Evolutionary conservation across 2,888 invertebrate genomes (phyloP).

Genomic region (Amiota communis): DNA sequence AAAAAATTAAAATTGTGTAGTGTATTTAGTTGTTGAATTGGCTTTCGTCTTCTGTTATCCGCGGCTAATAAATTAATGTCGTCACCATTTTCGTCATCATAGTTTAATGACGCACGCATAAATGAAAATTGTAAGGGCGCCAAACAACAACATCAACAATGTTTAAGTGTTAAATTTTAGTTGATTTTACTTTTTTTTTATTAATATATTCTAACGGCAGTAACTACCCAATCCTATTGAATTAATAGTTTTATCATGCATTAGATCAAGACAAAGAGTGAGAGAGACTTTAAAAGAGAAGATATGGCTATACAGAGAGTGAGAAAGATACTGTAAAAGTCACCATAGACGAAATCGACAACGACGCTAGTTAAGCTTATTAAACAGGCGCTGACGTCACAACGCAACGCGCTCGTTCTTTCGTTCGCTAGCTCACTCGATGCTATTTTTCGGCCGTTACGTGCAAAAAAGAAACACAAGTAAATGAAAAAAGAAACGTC

Average conservation of each 20-base stretch:
- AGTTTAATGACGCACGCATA: not conserved
- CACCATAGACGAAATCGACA: not conserved
- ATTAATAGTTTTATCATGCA: too few species aligned
- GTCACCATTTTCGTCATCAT: not conserved
- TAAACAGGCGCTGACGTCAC: constrained; percentile 58
- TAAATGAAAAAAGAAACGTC: not conserved
- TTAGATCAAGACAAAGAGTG: too few species aligned
- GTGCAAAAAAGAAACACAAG: not conserved
- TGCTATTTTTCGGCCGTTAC: constrained; percentile 1
- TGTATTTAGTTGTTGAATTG: not conserved
- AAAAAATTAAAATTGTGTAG: constrained; percentile 15
- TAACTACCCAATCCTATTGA: too few species aligned
- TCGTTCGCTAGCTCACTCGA: not conserved
- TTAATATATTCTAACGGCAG: too few species aligned
- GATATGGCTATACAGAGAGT: too few species aligned
- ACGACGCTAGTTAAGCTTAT: not conserved
- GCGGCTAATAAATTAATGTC: too few species aligned
- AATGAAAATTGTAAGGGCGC: too few species aligned
- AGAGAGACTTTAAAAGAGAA: too few species aligned
- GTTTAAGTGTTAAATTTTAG: too few species aligned
- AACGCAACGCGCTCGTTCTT: constrained; percentile 32
- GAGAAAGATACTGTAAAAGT: not conserved
- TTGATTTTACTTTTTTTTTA: too few species aligned
- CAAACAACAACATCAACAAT: too few species aligned
- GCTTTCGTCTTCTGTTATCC: too few species aligned